Percentiles rank a stretch among this genome's conserved stretches.
phyloP scores from a whole-genome alignment of 2,113 vertebrate species.

The Silurus asotus region DNA sequence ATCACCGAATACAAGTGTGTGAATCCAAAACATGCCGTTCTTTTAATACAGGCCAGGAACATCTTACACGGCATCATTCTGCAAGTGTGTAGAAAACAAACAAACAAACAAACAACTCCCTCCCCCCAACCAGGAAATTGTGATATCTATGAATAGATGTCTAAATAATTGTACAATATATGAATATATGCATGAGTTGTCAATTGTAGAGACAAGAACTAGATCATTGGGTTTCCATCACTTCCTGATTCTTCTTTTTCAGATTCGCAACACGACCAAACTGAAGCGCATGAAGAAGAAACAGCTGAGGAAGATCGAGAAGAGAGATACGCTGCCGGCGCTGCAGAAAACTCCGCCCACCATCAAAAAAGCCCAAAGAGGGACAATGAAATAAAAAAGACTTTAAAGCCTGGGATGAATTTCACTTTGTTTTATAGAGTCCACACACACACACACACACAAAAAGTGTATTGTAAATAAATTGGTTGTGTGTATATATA shows the following conservation, averaged over 20 bases:
- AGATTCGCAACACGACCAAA: constrained; percentile 91
- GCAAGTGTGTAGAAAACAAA: no score
- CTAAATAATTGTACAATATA: no score
- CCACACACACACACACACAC: background rate
- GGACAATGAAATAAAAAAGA: background rate
- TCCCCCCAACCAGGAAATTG: no score
- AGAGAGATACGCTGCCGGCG: constrained; percentile 84
- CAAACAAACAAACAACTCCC: no score
- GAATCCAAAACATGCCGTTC: no score
- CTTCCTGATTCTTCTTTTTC: background rate
- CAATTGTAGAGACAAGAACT: no score
- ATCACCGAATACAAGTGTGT: no score
- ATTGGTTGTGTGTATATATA: background rate
- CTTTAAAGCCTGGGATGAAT: background rate
- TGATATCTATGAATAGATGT: no score
- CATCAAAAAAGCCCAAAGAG: constrained; percentile 47
- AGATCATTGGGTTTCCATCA: no score
- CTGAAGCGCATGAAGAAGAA: constrained; percentile 92
- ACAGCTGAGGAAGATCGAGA: constrained; percentile 84
- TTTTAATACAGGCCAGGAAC: no score
- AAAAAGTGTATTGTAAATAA: background rate
- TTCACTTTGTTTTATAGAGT: background rate
- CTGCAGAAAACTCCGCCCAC: constrained; percentile 72
- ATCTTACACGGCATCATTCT: no score
- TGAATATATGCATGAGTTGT: no score